Evolutionary conservation across 1,140 invertebrate genomes (phyloP), one percentile per base, ranked within the genome.

Genomic region (Drosophila sturtevanti): DNA sequence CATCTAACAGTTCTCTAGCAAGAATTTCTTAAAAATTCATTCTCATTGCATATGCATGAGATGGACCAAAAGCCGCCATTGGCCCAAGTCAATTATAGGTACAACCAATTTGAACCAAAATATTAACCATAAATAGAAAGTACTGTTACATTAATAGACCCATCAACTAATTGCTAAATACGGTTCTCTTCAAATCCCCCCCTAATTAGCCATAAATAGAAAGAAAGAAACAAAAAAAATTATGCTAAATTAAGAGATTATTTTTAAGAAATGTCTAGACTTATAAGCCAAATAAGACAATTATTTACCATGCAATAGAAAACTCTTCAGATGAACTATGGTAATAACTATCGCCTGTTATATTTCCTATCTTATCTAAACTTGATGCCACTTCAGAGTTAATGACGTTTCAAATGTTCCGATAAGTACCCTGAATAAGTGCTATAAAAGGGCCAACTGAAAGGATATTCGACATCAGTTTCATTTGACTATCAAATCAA

Each of bases 41-140:
- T 61, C 59, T 61, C 59, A 77, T 77, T 69, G 73, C 66, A 63
- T 77, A 77, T 77, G 66, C 73, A 77, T 77, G 74, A 77, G 64
- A 18, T n/a, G n/a, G n/a, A n/a, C n/a, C 24, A 16, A 10, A n/a
- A 18, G 18, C 24, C 41, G 24, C 34, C n/a, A 52, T 37, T 38
- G 24, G 16, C 62, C 16, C 24, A 31, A 52, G 59, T 72, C 66
- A 77, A 77, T 77, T 77, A 77, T 22, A 24, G 16, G 44, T 56
- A 38, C 44, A 14, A 38, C 72, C 62, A 75, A 75, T 75, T 75
- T 34, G 24, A 55, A 38, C 58, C 38, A 34, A 24, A 68, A 68
- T 64, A 68, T 62, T 16, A 18, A 14, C 12, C 12, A 31, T 48
- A 62, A 62, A 52, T 21, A 16, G 3, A 22, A 55, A 35, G 41